phyloP scores from a whole-genome alignment of 1,140 invertebrate genomes.

The Lineus longissimus region DNA sequence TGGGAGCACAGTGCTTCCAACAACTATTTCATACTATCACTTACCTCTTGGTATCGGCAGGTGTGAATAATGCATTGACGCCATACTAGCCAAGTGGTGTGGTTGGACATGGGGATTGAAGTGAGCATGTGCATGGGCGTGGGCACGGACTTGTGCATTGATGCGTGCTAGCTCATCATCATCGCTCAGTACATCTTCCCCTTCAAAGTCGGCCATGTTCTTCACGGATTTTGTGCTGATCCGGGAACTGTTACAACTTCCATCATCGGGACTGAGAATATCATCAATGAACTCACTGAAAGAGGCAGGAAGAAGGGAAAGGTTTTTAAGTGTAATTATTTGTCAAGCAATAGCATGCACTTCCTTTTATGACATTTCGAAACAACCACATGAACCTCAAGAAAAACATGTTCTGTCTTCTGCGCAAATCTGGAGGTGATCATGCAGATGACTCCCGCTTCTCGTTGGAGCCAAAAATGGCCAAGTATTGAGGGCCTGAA shows the following conservation, averaged over 20 bases:
- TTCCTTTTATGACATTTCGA: too few relatives aligned
- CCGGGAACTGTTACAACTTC: conserved; percentile 67
- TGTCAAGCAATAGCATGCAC: too few relatives aligned
- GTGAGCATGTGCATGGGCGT: conserved; percentile 36
- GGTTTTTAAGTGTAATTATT: conserved; percentile 7
- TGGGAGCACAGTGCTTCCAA: too few relatives aligned
- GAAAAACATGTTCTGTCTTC: too few relatives aligned
- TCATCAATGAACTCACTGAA: conserved; percentile 58
- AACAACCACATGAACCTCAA: too few relatives aligned
- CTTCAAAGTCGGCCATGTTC: conserved; percentile 91
- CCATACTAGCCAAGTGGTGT: conserved; percentile 51
- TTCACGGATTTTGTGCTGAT: conserved; percentile 92
- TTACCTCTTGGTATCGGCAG: conserved; percentile 38
- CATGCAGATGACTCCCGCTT: too few relatives aligned
- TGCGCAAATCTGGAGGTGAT: too few relatives aligned
- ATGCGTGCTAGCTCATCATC: conserved; percentile 77
- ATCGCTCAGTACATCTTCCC: conserved; percentile 76
- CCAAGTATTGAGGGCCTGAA: too few relatives aligned
- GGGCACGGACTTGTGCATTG: neutral
- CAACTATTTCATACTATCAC: too few relatives aligned
- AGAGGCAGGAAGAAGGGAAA: conserved; percentile 11
- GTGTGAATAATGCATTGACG: conserved; percentile 47
- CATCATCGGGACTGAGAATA: conserved; percentile 58
- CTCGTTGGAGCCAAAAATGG: too few relatives aligned
- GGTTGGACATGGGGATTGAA: conserved; percentile 43